Evolutionary conservation across 2,888 invertebrate species (phyloP).

Genomic region (Salpingus planirostris): DNA sequence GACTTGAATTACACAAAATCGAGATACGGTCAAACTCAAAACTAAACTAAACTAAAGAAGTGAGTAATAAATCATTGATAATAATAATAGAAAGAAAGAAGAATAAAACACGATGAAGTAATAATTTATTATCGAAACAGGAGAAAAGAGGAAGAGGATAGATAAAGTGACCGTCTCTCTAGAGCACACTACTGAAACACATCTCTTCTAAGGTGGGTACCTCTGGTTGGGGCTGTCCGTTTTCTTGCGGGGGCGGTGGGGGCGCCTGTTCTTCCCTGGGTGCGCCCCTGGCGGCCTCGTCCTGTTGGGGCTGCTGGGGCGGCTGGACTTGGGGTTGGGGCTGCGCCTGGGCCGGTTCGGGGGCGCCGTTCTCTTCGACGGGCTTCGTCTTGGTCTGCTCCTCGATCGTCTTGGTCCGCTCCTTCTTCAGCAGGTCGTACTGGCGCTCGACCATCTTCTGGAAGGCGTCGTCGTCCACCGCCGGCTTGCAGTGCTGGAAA

Average conservation of each 20-base stretch:
- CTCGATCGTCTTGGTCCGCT: constrained; percentile 51
- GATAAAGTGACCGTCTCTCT: no score
- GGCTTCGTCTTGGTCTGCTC: constrained; percentile 40
- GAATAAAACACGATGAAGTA: no score
- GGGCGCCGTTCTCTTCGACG: constrained; percentile 41
- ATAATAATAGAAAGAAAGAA: no score
- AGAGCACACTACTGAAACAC: constrained; percentile 10
- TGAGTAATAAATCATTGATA: no score
- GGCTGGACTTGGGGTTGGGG: constrained; percentile 3
- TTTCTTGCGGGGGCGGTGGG: constrained; percentile 15
- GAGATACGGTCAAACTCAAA: no score
- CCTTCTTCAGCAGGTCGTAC: constrained; percentile 64
- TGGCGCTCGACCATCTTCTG: constrained; percentile 83
- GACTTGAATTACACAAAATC: no score
- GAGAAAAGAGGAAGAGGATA: no score
- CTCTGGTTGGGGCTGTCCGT: constrained; percentile 22
- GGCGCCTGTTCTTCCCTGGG: constrained; percentile 2
- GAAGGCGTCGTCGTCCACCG: constrained; percentile 90
- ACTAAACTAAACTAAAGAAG: no score
- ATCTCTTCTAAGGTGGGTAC: constrained; percentile 14
- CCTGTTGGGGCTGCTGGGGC: background rate
- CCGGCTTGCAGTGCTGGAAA: constrained; percentile 72
- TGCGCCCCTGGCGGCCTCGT: constrained; percentile 1
- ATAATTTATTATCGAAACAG: no score
- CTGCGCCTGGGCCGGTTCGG: no score